Conservation (phyloP, 2,888 invertebrate species). For the Molorchus minor region DNA sequence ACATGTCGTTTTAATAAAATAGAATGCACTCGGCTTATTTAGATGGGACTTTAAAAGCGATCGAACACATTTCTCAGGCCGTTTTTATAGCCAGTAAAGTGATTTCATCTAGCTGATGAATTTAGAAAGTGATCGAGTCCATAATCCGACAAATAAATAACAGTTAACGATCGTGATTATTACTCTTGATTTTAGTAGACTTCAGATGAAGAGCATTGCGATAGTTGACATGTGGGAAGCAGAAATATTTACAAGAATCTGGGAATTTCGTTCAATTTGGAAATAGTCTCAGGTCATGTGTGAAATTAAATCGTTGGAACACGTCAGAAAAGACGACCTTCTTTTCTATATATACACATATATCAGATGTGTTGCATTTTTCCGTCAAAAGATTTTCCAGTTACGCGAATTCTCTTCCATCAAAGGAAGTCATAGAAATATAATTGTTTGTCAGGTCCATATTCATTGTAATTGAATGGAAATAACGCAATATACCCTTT, state of each 20-base stretch:
- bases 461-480: no score
- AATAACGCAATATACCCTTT: no score
- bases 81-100: slow-evolving; percentile 16
- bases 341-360: neutral
- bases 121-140: neutral
- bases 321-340: neutral
- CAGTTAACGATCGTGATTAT: neutral
- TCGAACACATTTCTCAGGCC: slow-evolving; percentile 20
- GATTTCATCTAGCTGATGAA: slow-evolving; percentile 10
- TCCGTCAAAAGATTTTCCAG: no score
- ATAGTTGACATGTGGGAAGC: no score
- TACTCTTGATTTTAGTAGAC: no score
- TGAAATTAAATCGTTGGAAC: slow-evolving; percentile 8
- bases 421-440: no score
- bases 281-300: neutral
- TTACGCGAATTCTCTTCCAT: no score
- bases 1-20: slow-evolving; percentile 22
- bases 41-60: slow-evolving; percentile 18
- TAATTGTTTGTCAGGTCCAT: no score
- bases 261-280: no score
- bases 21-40: slow-evolving; percentile 22
- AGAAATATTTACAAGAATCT: no score
- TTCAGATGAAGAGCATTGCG: no score
- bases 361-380: neutral
- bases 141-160: neutral